phyloP scores from a whole-genome alignment of 2,113 vertebrate genomes.

The Oryzias curvinotus region DNA sequence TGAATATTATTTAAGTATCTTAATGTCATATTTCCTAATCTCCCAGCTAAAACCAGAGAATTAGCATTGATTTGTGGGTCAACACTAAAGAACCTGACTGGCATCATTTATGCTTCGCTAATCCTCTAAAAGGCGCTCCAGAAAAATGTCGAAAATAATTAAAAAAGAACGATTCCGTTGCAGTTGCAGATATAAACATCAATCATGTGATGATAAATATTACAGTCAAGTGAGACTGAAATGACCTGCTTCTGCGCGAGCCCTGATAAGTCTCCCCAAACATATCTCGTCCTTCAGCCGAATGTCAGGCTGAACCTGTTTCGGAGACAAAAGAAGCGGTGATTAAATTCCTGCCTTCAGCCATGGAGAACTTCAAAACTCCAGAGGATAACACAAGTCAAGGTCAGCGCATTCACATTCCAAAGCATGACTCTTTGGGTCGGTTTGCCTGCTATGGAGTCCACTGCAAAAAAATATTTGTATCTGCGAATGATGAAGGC shows the following conservation, averaged over 20 bases:
- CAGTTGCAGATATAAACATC: slow-evolving; percentile 36
- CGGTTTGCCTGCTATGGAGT: slow-evolving; percentile 40
- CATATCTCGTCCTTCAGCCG: slow-evolving; percentile 58
- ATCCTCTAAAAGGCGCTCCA: slow-evolving; percentile 24
- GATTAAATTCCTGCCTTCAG: slow-evolving; percentile 73
- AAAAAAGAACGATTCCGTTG: slow-evolving; percentile 35
- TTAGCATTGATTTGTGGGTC: too few relatives aligned
- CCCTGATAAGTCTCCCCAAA: slow-evolving; percentile 59
- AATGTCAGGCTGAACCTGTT: slow-evolving; percentile 56
- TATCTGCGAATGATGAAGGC: slow-evolving; percentile 23
- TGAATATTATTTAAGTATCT: too few relatives aligned
- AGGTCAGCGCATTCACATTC: slow-evolving; percentile 63
- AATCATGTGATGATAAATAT: slow-evolving; percentile 43
- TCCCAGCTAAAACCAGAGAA: too few relatives aligned
- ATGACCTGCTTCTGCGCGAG: slow-evolving; percentile 40
- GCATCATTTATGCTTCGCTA: not conserved
- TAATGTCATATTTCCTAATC: too few relatives aligned
- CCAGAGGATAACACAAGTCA: slow-evolving; percentile 43
- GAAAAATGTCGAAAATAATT: slow-evolving; percentile 27
- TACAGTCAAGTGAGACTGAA: slow-evolving; percentile 32
- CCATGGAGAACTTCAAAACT: slow-evolving; percentile 49
- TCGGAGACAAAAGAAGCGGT: slow-evolving; percentile 50
- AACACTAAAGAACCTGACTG: not conserved
- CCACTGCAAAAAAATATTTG: slow-evolving; percentile 30
- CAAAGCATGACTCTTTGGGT: slow-evolving; percentile 32